Conservation (phyloP, 2,113 vertebrate species). For the Phoxinus phoxinus region DNA sequence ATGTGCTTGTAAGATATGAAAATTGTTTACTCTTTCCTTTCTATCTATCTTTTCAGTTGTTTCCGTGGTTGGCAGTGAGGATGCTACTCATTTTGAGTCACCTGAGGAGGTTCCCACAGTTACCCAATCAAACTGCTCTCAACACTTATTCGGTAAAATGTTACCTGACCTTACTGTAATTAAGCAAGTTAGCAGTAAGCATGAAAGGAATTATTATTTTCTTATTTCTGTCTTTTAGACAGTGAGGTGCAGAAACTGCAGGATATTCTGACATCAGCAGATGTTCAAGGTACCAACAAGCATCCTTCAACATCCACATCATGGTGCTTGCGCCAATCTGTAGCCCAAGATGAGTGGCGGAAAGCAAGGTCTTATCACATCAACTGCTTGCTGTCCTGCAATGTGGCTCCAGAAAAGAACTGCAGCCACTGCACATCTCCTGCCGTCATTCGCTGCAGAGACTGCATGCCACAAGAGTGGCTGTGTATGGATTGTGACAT, state of each 20-base stretch:
- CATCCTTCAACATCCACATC: background rate
- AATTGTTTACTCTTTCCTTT: background rate
- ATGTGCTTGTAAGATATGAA: background rate
- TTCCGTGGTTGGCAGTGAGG: background rate
- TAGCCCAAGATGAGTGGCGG: constrained; percentile 2
- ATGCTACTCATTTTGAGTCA: background rate
- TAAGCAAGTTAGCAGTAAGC: no score
- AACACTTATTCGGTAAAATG: no score
- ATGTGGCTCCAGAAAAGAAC: background rate
- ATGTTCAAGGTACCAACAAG: no score
- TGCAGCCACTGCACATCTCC: background rate
- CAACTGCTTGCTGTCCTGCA: background rate
- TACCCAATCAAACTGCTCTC: background rate
- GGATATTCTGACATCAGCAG: no score
- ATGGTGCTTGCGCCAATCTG: background rate
- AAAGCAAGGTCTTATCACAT: background rate
- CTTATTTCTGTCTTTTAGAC: no score
- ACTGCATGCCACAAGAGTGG: constrained; percentile 16
- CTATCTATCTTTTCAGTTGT: background rate
- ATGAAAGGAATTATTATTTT: no score
- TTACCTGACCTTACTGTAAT: no score
- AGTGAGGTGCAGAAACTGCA: no score
- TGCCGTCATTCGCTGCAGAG: constrained; percentile 10
- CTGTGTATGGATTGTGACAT: constrained; percentile 11
- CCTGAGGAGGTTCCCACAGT: background rate